Evolutionary conservation across 2,888 invertebrate genomes (phyloP), one percentile per base, ranked within the genome.

Genomic region (Eledone cirrhosa): DNA sequence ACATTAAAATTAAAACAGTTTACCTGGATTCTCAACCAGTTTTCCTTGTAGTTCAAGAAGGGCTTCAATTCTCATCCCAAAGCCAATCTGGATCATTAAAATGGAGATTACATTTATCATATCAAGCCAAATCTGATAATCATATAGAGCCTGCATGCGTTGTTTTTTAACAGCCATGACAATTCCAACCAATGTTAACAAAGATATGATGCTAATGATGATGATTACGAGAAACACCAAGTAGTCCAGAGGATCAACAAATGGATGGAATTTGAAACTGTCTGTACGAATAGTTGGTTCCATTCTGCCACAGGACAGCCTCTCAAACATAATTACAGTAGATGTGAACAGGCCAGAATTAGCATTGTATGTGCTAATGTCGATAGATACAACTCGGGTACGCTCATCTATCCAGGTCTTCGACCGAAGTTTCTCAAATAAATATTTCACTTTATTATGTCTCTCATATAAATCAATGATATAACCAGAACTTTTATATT

Each of bases 251-350:
- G 79, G 77, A 47, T 77, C 75, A 22, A 80, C 78, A 78, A 84
- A 85, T 0, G 85, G 85, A 76, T 85, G 84, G 75, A 82, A 78
- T 29, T 80, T 78, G 22, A 82, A 81, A 1, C 81, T 80, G 8
- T 75, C 65, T 2, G 80, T 78, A 4, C 63, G 74, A 29, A 76
- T 14, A 27, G 27, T 48, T 19, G 77, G 16, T 1, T 77, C n/a
- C 29, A 80, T 79, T 2, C 78, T 77, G 16, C 82, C 82, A 48
- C 63, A 29, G 2, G 81, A 63, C 11, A 81, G 80, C 14, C 78
- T 67, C 80, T 83, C 83, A 29, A 82, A 14, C 33, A 82, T 31
- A n/a, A 82, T 78, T 77, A 79, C 80, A 8, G 77, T 59, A 29
- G 63, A 47, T 22, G 80, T 80, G 69, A 81, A 83, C 16, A 83